A percentile compares a stretch with the other conserved stretches of the same genome.
Conservation (phyloP, 37 sponge, comb jelly and placozoan genomes). For the Aplysina aerophoba region DNA sequence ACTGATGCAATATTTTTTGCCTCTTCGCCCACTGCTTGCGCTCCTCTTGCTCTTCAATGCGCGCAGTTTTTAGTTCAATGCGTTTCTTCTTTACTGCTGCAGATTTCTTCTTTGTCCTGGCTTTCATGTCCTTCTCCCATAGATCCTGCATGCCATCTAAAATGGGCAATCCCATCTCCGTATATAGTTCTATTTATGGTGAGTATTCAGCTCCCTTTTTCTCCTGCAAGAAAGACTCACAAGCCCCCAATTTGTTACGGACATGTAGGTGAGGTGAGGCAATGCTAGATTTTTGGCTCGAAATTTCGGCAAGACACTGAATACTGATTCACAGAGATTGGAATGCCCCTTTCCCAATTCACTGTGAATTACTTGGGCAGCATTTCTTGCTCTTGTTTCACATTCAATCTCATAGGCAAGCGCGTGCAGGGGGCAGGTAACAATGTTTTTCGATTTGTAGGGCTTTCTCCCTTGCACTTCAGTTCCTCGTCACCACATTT, state of each 20-base stretch:
- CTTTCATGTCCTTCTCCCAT: neutral
- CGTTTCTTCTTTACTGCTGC: neutral
- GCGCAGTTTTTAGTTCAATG: neutral
- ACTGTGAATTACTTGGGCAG: neutral
- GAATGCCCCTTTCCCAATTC: slow-evolving; percentile 14
- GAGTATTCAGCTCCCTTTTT: neutral
- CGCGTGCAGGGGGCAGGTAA: slow-evolving; percentile 17
- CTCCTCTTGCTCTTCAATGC: neutral
- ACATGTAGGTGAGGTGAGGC: neutral
- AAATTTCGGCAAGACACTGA: neutral
- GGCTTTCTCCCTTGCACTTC: too few species aligned
- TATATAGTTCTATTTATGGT: neutral
- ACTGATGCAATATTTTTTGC: neutral
- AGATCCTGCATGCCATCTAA: neutral
- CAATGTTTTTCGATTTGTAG: neutral
- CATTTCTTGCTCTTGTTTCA: neutral
- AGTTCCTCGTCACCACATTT: slow-evolving; percentile 29
- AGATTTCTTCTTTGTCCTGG: neutral
- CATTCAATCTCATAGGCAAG: slow-evolving; percentile 17
- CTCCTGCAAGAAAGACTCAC: neutral
- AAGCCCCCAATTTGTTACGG: slow-evolving; percentile 15
- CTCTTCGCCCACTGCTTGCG: neutral
- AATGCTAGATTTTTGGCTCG: neutral
- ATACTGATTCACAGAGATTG: neutral
- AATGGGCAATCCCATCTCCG: neutral